Evolutionary conservation across 2,797 vertebrate species (phyloP).

Genomic region (Typhlichthys eigenmanni): DNA sequence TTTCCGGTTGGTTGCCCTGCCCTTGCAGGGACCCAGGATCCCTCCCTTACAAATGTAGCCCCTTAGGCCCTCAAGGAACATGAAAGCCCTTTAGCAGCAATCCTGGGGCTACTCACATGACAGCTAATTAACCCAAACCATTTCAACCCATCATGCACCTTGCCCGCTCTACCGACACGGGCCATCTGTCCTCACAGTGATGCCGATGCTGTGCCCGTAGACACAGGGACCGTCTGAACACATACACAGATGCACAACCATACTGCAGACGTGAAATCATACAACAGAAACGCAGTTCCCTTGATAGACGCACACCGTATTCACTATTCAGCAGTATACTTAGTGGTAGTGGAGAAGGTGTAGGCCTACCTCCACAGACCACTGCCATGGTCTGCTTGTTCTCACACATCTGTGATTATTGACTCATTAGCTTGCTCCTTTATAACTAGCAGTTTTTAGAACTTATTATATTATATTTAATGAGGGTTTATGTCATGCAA

Average conservation of each 20-base stretch:
- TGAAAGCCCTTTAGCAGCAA: constrained; percentile 76
- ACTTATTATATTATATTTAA: too few relatives aligned
- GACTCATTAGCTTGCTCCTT: too few relatives aligned
- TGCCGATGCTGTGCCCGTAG: constrained; percentile 61
- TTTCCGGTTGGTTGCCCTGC: neutral
- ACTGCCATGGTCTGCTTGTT: too few relatives aligned
- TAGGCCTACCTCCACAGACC: too few relatives aligned
- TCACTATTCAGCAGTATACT: too few relatives aligned
- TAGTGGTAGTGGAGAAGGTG: too few relatives aligned
- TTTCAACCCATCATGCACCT: constrained; percentile 84
- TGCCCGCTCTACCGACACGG: constrained; percentile 80
- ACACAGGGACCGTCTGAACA: constrained; percentile 17
- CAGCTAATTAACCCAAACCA: constrained; percentile 91
- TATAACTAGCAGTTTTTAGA: too few relatives aligned
- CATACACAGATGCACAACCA: constrained; percentile 20
- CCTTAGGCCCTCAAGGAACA: constrained; percentile 18
- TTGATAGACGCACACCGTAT: too few relatives aligned
- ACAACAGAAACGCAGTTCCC: neutral
- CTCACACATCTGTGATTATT: too few relatives aligned
- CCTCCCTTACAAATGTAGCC: constrained; percentile 6
- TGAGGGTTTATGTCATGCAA: too few relatives aligned
- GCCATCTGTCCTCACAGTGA: constrained; percentile 88
- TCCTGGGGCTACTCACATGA: constrained; percentile 80
- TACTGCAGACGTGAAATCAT: neutral
- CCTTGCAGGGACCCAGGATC: neutral